These are phyloP conservation scores for Phyllotreta cruciferae DNA, from an alignment of 2,888 invertebrate species.

Conservation along the genomic window DNA sequence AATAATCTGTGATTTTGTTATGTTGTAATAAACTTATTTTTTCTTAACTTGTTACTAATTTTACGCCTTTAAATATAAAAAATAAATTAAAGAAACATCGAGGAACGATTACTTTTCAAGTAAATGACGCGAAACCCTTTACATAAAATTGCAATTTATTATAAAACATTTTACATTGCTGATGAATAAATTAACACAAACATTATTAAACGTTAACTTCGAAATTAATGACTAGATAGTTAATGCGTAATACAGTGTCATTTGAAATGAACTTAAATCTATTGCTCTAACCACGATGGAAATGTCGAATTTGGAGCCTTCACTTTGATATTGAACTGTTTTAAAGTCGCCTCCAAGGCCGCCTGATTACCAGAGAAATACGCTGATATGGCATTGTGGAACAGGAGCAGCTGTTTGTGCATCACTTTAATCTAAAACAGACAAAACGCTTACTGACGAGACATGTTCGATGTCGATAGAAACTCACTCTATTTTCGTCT, in stretches of 20 bases:
- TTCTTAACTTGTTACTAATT: too few relatives aligned
- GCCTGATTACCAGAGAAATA: conserved; percentile 97
- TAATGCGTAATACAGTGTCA: conserved; percentile 20
- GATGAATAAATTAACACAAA: conserved; percentile 25
- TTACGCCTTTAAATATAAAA: too few relatives aligned
- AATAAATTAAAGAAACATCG: too few relatives aligned
- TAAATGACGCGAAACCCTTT: neutral
- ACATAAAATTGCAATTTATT: conserved; percentile 26
- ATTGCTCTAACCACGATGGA: conserved; percentile 85
- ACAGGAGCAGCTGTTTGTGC: conserved; percentile 95
- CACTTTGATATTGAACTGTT: conserved; percentile 93
- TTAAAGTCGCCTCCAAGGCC: conserved; percentile 90
- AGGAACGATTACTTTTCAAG: too few relatives aligned
- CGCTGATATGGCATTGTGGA: conserved; percentile 96
- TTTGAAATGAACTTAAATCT: conserved; percentile 47
- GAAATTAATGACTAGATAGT: conserved; percentile 28
- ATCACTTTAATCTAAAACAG: conserved; percentile 89
- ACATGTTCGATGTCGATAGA: neutral
- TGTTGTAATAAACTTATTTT: too few relatives aligned
- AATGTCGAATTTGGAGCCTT: conserved; percentile 79
- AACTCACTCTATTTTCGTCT: conserved; percentile 92
- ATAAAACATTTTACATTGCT: conserved; percentile 28
- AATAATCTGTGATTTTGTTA: too few relatives aligned
- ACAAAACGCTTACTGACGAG: conserved; percentile 24
- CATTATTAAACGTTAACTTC: conserved; percentile 22